phyloP scores from a whole-genome alignment of 2,888 invertebrate species.

The Acanthoscelides obtectus region DNA sequence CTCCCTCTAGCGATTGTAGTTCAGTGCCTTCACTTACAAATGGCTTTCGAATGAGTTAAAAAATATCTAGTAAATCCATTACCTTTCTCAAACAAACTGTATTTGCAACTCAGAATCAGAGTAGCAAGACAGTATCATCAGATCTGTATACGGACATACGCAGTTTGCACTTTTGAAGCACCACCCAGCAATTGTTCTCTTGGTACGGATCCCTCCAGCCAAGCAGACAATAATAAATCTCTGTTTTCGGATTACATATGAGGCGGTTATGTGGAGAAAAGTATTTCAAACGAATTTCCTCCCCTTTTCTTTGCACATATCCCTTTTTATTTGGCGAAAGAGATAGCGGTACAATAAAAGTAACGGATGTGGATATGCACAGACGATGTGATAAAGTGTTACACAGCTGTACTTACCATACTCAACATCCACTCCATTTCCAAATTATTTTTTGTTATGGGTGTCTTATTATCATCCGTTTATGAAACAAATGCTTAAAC shows the following conservation, averaged over 20 bases:
- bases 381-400: not conserved
- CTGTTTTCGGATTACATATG: not conserved
- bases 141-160: not conserved
- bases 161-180: not conserved
- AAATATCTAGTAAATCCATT: too few species aligned
- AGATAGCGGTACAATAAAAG: not conserved
- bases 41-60: too few species aligned
- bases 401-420: not conserved
- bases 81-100: too few species aligned
- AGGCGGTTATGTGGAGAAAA: not conserved
- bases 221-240: conserved; percentile 1
- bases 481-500: too few species aligned
- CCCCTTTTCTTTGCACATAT: not conserved
- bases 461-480: not conserved
- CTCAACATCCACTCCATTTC: not conserved
- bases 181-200: not conserved
- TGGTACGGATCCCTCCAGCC: not conserved
- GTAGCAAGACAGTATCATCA: too few species aligned
- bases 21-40: too few species aligned
- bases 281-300: not conserved
- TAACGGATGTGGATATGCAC: not conserved
- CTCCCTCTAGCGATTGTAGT: too few species aligned
- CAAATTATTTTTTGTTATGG: not conserved
- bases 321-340: not conserved
- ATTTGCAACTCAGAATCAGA: too few species aligned